Conservation (phyloP, 2,113 vertebrate genomes). For the Limanda limanda region DNA sequence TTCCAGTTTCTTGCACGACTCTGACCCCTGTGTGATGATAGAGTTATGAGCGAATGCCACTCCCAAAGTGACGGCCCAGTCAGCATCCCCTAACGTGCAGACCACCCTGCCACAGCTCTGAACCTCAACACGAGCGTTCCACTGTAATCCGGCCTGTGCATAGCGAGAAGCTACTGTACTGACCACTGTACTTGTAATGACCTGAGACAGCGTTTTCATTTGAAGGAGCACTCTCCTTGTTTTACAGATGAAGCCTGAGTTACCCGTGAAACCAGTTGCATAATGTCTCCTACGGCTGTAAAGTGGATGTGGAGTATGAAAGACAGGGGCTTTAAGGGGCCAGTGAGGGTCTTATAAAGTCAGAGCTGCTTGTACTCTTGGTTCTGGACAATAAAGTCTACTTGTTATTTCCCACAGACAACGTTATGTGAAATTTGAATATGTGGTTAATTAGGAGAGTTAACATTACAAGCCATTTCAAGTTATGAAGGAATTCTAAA, state of each 20-base stretch:
- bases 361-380: background rate
- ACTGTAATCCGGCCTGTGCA: background rate
- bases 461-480: too few relatives aligned
- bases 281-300: background rate
- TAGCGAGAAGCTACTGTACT: background rate
- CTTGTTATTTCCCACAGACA: background rate
- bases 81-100: background rate
- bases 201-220: background rate
- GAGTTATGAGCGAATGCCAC: background rate
- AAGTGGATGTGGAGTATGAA: background rate
- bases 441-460: too few relatives aligned
- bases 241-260: background rate
- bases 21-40: background rate
- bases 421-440: background rate
- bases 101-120: background rate
- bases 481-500: too few relatives aligned
- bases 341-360: background rate
- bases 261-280: background rate
- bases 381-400: background rate
- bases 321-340: background rate
- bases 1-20: background rate
- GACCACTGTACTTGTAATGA: background rate
- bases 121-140: background rate
- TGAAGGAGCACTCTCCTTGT: background rate
- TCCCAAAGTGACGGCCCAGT: background rate